phyloP scores from a whole-genome alignment of 2,113 vertebrate genomes.

The Protomyctophum bolini region DNA sequence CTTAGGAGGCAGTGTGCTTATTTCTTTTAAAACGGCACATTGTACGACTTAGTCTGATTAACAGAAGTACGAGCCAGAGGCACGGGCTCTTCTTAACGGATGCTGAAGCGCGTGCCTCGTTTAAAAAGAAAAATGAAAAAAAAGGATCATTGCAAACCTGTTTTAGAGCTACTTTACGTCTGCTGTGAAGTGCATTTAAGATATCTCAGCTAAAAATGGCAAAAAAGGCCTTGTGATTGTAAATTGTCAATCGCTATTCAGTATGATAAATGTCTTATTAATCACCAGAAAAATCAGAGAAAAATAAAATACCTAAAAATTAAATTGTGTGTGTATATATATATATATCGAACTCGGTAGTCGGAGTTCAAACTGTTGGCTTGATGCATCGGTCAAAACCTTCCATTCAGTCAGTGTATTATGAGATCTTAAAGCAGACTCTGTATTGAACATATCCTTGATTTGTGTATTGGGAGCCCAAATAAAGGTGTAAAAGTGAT shows the following conservation, averaged over 20 bases:
- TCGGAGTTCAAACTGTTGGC: conserved; percentile 24
- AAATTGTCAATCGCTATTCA: conserved; percentile 61
- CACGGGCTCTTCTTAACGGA: conserved; percentile 13
- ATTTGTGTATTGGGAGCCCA: conserved; percentile 71
- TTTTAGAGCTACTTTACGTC: conserved; percentile 58
- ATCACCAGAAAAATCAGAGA: conserved; percentile 58
- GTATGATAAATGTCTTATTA: conserved; percentile 65
- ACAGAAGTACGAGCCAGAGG: conserved; percentile 24
- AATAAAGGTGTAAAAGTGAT: conserved; percentile 71
- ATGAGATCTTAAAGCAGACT: conserved; percentile 64
- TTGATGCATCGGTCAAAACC: conserved; percentile 53
- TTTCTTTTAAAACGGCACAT: conserved; percentile 34
- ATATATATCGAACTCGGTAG: conserved; percentile 53
- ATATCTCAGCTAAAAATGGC: conserved; percentile 54
- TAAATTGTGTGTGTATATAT: conserved; percentile 67
- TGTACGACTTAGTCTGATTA: conserved; percentile 2
- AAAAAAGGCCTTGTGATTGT: conserved; percentile 66
- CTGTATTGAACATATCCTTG: conserved; percentile 62
- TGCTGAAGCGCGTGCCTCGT: too few relatives aligned
- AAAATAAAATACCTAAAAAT: conserved; percentile 57
- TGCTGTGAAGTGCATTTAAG: conserved; percentile 69
- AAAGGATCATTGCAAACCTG: conserved; percentile 35
- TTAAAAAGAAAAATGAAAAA: too few relatives aligned
- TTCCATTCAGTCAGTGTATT: conserved; percentile 59
- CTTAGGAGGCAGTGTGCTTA: conserved; percentile 52